Evolutionary conservation across 1,140 invertebrate genomes (phyloP).

Genomic region (Lysiphlebus fabarum): DNA sequence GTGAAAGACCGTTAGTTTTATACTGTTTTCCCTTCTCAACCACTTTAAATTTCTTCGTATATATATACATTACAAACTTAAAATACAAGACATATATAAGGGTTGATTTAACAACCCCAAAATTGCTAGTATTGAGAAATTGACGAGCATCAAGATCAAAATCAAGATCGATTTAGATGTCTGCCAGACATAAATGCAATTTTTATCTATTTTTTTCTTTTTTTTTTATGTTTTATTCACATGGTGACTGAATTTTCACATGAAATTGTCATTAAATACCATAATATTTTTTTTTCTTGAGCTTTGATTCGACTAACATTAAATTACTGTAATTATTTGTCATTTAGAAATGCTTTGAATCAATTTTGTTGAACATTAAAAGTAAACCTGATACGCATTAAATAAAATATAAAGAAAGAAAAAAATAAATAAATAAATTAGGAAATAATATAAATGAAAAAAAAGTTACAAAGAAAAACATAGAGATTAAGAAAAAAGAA

Average conservation of each 20-base stretch:
- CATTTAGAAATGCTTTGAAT: slow-evolving; percentile 10
- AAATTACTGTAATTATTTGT: slow-evolving; percentile 19
- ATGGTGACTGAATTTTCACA: too few species aligned
- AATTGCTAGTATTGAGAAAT: slow-evolving; percentile 2
- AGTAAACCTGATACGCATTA: neutral
- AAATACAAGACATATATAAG: neutral
- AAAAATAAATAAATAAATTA: neutral
- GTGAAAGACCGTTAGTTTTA: slow-evolving; percentile 30
- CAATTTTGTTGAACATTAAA: slow-evolving; percentile 8
- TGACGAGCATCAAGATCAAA: slow-evolving; percentile 28
- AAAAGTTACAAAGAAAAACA: too few species aligned
- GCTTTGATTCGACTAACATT: too few species aligned
- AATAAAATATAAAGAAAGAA: too few species aligned
- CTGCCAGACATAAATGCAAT: slow-evolving; percentile 23
- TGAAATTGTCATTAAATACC: too few species aligned
- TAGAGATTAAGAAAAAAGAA: too few species aligned
- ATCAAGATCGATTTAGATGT: slow-evolving; percentile 35
- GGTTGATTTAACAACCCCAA: slow-evolving; percentile 10
- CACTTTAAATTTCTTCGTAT: neutral
- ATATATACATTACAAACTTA: neutral
- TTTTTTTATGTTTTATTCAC: too few species aligned
- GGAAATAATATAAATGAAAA: too few species aligned
- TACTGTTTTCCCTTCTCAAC: slow-evolving; percentile 24
- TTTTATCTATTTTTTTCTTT: slow-evolving; percentile 19
- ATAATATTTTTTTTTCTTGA: too few species aligned